Evolutionary conservation across 2,113 vertebrate species (phyloP).

Genomic region (Vicugna pacos): DNA sequence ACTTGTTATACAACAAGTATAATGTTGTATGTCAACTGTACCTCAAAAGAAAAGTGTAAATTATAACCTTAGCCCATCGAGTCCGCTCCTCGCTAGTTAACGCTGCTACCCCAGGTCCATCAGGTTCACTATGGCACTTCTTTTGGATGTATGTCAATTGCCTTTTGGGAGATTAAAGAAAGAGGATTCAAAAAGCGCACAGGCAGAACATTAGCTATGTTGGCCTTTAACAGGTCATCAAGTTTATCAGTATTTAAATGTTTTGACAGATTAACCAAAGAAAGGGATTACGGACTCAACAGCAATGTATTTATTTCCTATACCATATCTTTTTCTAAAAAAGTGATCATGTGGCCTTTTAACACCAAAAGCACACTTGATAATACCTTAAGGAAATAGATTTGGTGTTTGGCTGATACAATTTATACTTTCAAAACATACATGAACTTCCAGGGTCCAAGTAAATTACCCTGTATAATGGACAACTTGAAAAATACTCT

Average conservation of each 20-base stretch:
- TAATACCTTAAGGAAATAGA: slow-evolving; percentile 39
- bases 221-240: background rate
- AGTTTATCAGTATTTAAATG: background rate
- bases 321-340: background rate
- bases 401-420: background rate
- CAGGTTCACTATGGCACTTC: slow-evolving; percentile 89
- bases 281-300: slow-evolving; percentile 13
- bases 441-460: background rate
- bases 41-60: background rate
- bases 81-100: slow-evolving; percentile 95
- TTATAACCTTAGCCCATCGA: slow-evolving; percentile 93
- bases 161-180: slow-evolving; percentile 85
- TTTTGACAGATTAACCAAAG: background rate
- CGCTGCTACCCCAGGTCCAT: slow-evolving; percentile 91
- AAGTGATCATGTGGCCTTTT: background rate
- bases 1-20: background rate
- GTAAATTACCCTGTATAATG: background rate
- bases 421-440: slow-evolving; percentile 57
- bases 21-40: background rate
- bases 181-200: slow-evolving; percentile 47
- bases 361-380: slow-evolving; percentile 30
- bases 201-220: background rate
- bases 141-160: slow-evolving; percentile 92
- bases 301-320: background rate
- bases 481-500: slow-evolving; percentile 45